Evolutionary conservation across 2,113 vertebrate species (phyloP).

Genomic region (Propithecus coquereli): DNA sequence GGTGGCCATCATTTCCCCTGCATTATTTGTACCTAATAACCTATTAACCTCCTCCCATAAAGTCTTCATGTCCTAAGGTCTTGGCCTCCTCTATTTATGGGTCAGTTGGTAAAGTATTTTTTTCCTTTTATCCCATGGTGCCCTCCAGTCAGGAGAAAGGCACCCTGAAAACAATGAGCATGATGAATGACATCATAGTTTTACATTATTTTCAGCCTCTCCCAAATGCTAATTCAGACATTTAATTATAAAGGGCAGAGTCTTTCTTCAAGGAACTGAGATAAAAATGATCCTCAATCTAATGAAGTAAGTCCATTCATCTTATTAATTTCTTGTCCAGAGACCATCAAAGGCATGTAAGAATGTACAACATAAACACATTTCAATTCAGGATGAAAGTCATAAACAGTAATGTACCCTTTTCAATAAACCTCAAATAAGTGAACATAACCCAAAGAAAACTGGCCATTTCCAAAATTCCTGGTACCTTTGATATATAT

Average conservation of each 20-base stretch:
- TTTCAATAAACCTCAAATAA: neutral
- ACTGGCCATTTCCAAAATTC: neutral
- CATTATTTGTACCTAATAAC: neutral
- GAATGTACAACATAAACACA: neutral
- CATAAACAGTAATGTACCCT: neutral
- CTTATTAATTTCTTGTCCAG: no score
- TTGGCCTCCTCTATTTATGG: neutral
- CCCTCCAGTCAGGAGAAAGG: neutral
- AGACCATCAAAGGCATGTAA: neutral
- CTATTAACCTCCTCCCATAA: neutral
- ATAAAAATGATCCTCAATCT: neutral
- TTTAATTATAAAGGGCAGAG: neutral
- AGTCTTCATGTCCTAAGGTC: neutral
- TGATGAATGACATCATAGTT: neutral
- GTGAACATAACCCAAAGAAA: neutral
- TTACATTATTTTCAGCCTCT: neutral
- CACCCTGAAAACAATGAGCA: neutral
- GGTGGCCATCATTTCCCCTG: neutral
- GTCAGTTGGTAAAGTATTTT: neutral
- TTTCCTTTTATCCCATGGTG: neutral
- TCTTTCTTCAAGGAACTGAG: neutral
- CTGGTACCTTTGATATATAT: neutral
- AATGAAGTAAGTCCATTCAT: neutral
- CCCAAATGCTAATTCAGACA: neutral
- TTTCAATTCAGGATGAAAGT: neutral